Conservation (phyloP, 2,113 vertebrate genomes). For the Corythornis vintsioides region DNA sequence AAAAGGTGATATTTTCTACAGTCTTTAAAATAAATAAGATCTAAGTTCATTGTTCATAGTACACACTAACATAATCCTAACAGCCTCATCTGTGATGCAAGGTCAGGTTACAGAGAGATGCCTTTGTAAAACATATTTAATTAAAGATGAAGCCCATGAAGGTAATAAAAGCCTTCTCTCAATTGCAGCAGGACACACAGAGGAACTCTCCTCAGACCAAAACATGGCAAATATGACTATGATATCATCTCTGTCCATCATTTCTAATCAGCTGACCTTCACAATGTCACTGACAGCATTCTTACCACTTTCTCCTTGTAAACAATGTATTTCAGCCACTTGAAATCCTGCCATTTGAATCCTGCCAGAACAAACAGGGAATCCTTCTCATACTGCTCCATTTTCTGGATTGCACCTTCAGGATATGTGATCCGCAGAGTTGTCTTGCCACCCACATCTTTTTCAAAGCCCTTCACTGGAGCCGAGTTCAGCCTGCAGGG, state of each 20-base stretch:
- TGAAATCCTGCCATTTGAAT: slow-evolving; percentile 97
- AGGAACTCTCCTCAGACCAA: background rate
- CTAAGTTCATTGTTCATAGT: background rate
- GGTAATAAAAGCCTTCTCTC: background rate
- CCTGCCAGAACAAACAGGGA: slow-evolving; percentile 96
- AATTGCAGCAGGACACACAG: background rate
- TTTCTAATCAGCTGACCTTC: background rate
- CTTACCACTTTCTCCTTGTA: slow-evolving; percentile 96
- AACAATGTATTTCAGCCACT: slow-evolving; percentile 96
- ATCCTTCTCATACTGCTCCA: slow-evolving; percentile 89
- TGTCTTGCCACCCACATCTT: slow-evolving; percentile 95
- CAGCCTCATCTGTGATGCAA: background rate
- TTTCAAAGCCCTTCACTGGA: slow-evolving; percentile 88
- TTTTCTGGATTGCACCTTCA: slow-evolving; percentile 94
- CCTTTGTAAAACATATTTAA: background rate
- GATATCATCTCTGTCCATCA: background rate
- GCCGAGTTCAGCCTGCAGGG: slow-evolving; percentile 91
- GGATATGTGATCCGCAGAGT: slow-evolving; percentile 97
- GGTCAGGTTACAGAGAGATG: background rate
- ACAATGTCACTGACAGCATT: background rate
- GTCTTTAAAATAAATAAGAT: background rate
- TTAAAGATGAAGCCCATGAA: background rate
- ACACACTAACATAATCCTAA: background rate
- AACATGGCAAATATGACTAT: background rate
- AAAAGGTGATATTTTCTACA: background rate